Evolutionary conservation across 35 echinoderm and acorn worm species (phyloP), one percentile per base, ranked within the genome.

Genomic region (Apostichopus californicus): DNA sequence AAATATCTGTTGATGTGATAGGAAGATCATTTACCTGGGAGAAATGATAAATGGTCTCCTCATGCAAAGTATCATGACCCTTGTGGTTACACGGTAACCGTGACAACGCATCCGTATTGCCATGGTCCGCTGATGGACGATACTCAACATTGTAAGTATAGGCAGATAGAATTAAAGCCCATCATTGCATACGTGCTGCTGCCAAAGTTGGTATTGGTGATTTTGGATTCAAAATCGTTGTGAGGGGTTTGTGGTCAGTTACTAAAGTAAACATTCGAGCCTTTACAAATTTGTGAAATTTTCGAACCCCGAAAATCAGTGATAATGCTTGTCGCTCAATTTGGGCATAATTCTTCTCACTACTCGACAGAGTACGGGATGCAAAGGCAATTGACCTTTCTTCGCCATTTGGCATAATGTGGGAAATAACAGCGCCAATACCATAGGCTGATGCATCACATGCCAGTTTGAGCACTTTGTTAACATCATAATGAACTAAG

Each of bases 311-410:
- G 78, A 77, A 96, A 15, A 94, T 89, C 25, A 93, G 54, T 14
- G 95, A 54, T n/a, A 96, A 53, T 14, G 87, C 88, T 24, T 94
- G 90, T 24, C 90, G 66, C 57, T 97, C 91, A 57, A 97, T 92
- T 77, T 97, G 93, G 21, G 96, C 87, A 95, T 95, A 95, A 77
- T 95, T 97, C 85, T 83, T 63, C 26, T 96, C 95, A 17, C 88
- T 90, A 79, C 18, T 11, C 10, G 89, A 18, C 5, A 96, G 78
- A 24, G 95, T 89, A 8, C 93, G 89, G 3, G 95, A 96, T 9
- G 93, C 93, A 80, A 91, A 96, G 8, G 95, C 95, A 18, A 94
- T 92, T 10, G 92, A 90, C 52, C 81, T 73, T 77, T 95, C 92
- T 12, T 88, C 64, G 5, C 92, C 92, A 73, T 93, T 61, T 55